Conservation (phyloP, 2,888 invertebrate genomes). For the Chrysodeixis includens region DNA sequence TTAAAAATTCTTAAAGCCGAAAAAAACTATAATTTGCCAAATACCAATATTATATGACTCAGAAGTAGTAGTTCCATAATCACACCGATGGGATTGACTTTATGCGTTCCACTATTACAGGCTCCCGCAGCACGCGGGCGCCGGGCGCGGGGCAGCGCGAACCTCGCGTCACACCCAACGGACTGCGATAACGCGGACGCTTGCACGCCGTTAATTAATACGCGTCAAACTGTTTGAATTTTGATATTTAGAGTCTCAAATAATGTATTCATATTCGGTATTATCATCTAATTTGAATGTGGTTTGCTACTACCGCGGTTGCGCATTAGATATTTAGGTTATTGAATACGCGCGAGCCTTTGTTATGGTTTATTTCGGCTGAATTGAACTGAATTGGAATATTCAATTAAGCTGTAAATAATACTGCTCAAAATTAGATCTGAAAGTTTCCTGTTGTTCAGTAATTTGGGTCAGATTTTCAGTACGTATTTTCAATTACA, state of each 20-base stretch:
- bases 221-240: slow-evolving; percentile 60
- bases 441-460: not conserved
- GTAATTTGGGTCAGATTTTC: not conserved
- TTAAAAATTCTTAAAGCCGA: too few species aligned
- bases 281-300: slow-evolving; percentile 61
- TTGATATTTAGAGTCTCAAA: slow-evolving; percentile 58
- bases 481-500: not conserved
- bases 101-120: slow-evolving; percentile 16
- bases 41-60: too few species aligned
- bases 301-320: slow-evolving; percentile 41
- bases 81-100: slow-evolving; percentile 25
- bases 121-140: slow-evolving; percentile 29
- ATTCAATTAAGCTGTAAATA: not conserved
- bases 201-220: slow-evolving; percentile 55
- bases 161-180: slow-evolving; percentile 28
- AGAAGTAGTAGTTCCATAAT: not conserved
- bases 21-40: too few species aligned
- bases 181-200: slow-evolving; percentile 52
- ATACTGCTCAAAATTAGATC: not conserved
- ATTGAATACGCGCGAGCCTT: slow-evolving; percentile 39
- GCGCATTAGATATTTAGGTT: slow-evolving; percentile 52
- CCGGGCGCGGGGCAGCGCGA: not conserved
- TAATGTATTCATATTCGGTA: slow-evolving; percentile 56
- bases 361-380: slow-evolving; percentile 37
- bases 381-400: slow-evolving; percentile 20